Conservation (phyloP, 2,888 invertebrate genomes). For the Bombylius major region DNA sequence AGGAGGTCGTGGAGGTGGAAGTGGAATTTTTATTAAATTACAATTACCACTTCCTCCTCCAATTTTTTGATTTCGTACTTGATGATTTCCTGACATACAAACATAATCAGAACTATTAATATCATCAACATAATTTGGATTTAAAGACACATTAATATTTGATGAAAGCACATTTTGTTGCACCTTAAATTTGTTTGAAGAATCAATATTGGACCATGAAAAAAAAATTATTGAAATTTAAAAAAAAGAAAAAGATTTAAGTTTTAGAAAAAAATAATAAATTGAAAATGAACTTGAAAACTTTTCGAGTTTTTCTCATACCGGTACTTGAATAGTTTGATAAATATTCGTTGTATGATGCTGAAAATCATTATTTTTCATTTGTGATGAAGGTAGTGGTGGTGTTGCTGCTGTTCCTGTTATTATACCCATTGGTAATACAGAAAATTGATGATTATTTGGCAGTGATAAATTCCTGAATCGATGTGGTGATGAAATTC, state of each 20-base stretch:
- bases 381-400: not conserved
- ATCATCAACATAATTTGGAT: slow-evolving; percentile 47
- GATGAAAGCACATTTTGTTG: not conserved
- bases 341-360: not conserved
- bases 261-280: no score
- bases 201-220: not conserved
- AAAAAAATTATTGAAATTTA: not conserved
- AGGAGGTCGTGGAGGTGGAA: not conserved
- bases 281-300: not conserved
- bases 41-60: not conserved
- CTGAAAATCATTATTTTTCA: slow-evolving; percentile 3
- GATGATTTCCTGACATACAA: slow-evolving; percentile 62
- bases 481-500: slow-evolving; percentile 25
- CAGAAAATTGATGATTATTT: slow-evolving; percentile 21
- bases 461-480: slow-evolving; percentile 33
- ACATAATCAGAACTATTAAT: slow-evolving; percentile 71
- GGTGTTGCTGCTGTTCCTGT: not conserved
- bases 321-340: not conserved
- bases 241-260: not conserved
- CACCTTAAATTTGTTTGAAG: not conserved
- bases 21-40: not conserved
- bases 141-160: slow-evolving; percentile 30
- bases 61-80: not conserved
- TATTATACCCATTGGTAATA: not conserved
- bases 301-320: not conserved